Evolutionary conservation across 2,113 vertebrate genomes (phyloP), one percentile per base, ranked within the genome.

Genomic region (Anolis sagrei): DNA sequence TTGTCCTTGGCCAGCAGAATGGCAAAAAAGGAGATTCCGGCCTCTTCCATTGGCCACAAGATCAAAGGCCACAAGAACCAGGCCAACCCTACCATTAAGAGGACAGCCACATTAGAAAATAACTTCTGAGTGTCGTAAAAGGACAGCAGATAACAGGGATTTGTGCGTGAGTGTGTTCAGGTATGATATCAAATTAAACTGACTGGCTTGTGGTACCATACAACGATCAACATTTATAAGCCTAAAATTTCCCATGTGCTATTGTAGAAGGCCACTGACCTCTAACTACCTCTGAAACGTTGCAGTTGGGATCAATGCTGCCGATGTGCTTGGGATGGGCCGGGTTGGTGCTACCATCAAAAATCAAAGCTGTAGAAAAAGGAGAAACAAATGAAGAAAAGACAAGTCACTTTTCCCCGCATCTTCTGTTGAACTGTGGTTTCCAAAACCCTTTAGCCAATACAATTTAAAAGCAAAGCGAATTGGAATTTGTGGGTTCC

Each of bases 271-370:
- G 1, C 27, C 88, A 91, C 94, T 88, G 73, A 98, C 98, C 98
- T 95, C 96, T 96, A 75, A 99, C 96, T 34, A 99, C 98, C 1
- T 97, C 95, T 4, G 95, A 94, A 48, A 98, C 97, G 0, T 93
- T 87, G 91, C 98, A 99, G 90, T 97, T 96, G 69, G 98, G 97
- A 93, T 98, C 98, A 0, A 99, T 99, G 96, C 98, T 97, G 68
- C 98, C 98, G 0, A 98, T 98, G 89, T 98, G 98, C 85, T 98
- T 99, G 84, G 98, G 98, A 86, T 98, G 98, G 0, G 98, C 96
- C 0, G 98, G 98, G 95, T 98, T 99, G 82, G 97, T 97, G 68
- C 96, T 97, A 61, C 98, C 98, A 0, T 98, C 97, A 66, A 99
- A 99, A 76, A 99, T 96, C 51, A 99, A 95, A 44, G 97, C 98